Percentiles rank a stretch among this genome's conserved stretches.
These are phyloP conservation scores for Coracopsis vasa DNA, from an alignment of 2,113 vertebrate genomes.

Conservation along the genomic window DNA sequence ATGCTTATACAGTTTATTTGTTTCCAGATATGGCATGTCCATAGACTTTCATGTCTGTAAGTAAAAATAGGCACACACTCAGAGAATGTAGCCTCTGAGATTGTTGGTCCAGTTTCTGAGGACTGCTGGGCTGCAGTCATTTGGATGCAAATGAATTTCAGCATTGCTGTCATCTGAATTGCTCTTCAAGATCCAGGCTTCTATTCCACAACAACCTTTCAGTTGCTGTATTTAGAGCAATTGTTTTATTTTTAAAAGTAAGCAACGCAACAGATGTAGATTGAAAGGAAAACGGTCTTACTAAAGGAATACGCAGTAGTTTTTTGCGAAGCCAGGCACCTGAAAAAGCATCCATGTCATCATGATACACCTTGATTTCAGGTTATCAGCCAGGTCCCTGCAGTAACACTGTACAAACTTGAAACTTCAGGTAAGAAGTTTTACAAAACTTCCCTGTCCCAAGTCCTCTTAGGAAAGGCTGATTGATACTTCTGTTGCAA, in stretches of 20 bases:
- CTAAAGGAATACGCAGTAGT: background rate
- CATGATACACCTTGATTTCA: background rate
- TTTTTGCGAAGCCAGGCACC: background rate
- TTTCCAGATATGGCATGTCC: background rate
- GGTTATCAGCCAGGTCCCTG: background rate
- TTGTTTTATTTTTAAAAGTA: background rate
- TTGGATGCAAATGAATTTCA: background rate
- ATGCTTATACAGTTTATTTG: background rate
- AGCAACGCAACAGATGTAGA: background rate
- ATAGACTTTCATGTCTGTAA: background rate
- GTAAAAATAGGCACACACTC: background rate
- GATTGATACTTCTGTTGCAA: background rate
- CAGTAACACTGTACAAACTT: background rate
- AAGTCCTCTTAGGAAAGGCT: background rate
- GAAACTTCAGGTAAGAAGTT: background rate
- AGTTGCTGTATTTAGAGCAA: background rate
- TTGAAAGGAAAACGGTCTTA: background rate
- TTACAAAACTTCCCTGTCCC: background rate
- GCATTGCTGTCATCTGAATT: background rate
- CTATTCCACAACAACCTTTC: background rate
- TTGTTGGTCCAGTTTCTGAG: background rate
- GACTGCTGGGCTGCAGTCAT: background rate
- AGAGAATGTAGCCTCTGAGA: background rate
- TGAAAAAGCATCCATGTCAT: background rate
- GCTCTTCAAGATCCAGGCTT: background rate